phyloP scores from a whole-genome alignment of 1,140 invertebrate genomes.

The Bathynomus jamesi region DNA sequence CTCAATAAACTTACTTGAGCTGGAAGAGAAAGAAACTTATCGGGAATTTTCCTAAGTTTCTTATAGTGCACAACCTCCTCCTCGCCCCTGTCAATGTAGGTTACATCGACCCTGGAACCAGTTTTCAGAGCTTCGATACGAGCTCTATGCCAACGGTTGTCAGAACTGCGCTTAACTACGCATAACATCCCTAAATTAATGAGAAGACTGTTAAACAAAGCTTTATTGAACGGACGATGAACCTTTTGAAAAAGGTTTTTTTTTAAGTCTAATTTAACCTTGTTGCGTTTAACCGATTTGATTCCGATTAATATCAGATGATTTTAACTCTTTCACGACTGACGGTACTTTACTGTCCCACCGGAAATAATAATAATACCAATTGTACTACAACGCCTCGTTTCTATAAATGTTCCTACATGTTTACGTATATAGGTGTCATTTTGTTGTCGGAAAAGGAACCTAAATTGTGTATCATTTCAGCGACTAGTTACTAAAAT shows the following conservation, averaged over 20 bases:
- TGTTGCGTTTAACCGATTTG: too few relatives aligned
- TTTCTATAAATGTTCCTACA: too few relatives aligned
- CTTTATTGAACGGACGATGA: background rate
- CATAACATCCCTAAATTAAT: background rate
- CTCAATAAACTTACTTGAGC: background rate
- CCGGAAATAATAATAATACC: too few relatives aligned
- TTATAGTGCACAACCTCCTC: background rate
- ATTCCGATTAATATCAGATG: too few relatives aligned
- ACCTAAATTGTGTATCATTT: too few relatives aligned
- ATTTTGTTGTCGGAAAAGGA: too few relatives aligned
- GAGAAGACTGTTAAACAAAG: background rate
- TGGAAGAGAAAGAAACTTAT: background rate
- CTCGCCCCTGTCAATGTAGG: background rate
- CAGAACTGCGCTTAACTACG: background rate
- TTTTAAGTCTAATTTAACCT: too few relatives aligned
- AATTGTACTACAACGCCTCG: too few relatives aligned
- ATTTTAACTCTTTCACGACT: too few relatives aligned
- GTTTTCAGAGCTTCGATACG: background rate
- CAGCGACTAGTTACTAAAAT: too few relatives aligned
- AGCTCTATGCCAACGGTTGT: background rate
- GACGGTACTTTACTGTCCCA: too few relatives aligned
- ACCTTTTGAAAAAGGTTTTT: background rate
- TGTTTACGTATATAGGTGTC: too few relatives aligned
- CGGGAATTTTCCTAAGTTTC: background rate
- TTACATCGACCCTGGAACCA: background rate